Conservation (phyloP, 2,888 invertebrate genomes). For the Rosalia funebris region DNA sequence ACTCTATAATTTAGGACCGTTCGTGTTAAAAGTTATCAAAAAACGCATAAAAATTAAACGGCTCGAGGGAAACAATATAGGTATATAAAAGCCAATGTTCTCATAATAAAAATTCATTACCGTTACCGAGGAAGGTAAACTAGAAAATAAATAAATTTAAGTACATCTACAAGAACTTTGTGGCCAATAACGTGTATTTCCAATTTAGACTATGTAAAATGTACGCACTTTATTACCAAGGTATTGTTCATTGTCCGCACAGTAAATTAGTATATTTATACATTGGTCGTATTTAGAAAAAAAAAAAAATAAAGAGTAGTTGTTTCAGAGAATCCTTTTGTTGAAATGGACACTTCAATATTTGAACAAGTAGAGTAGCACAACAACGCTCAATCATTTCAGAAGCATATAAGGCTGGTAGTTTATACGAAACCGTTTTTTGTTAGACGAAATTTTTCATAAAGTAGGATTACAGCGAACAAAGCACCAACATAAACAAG, state of each 20-base stretch:
- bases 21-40: background rate
- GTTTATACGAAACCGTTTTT: too few species aligned
- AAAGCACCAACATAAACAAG: too few species aligned
- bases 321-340: constrained; percentile 1
- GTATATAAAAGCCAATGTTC: constrained; percentile 1
- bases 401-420: too few species aligned
- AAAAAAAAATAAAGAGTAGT: background rate
- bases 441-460: too few species aligned
- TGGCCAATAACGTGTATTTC: background rate
- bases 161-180: constrained; percentile 2
- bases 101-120: constrained; percentile 5
- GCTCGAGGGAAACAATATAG: constrained; percentile 5
- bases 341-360: background rate
- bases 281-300: background rate
- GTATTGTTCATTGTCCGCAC: constrained; percentile 5
- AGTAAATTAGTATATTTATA: background rate
- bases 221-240: background rate
- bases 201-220: background rate
- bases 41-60: constrained; percentile 2
- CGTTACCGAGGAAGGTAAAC: background rate
- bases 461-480: too few species aligned
- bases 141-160: constrained; percentile 11
- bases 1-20: constrained; percentile 1
- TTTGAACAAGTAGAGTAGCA: background rate
- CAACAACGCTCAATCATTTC: too few species aligned